These are phyloP conservation scores for Tinamus guttatus DNA, from an alignment of 2,113 vertebrate species.

Conservation along the genomic window DNA sequence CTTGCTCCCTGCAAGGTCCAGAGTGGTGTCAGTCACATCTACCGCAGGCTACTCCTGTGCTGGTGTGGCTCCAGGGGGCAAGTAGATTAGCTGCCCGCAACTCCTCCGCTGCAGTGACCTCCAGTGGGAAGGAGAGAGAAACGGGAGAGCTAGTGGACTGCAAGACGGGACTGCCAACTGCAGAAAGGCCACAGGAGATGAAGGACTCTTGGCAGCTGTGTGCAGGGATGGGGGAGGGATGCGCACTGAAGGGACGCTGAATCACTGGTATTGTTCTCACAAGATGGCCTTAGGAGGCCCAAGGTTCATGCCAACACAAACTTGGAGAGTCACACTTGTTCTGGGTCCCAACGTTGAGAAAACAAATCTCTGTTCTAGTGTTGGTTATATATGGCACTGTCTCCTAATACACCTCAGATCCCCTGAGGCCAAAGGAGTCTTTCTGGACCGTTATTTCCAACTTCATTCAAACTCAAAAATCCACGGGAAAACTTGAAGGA, in stretches of 20 bases:
- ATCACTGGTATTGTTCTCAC: background rate
- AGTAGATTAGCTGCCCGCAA: background rate
- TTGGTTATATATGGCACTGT: background rate
- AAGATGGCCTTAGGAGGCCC: conserved; percentile 36
- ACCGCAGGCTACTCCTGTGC: background rate
- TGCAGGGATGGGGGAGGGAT: background rate
- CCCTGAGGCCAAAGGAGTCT: background rate
- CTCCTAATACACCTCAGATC: background rate
- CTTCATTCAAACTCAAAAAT: background rate
- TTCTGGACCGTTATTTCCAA: background rate
- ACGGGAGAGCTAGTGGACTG: background rate
- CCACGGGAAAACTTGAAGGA: background rate
- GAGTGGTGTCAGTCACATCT: background rate
- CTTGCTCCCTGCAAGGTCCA: background rate
- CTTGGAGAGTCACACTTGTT: background rate
- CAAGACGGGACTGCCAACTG: background rate
- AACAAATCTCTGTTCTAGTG: background rate
- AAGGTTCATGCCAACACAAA: conserved; percentile 25
- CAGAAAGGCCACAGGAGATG: conserved; percentile 16
- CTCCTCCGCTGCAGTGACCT: conserved; percentile 26
- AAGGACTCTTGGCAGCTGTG: background rate
- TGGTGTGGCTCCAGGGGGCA: background rate
- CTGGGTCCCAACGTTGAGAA: conserved; percentile 34
- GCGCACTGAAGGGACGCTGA: background rate
- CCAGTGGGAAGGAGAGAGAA: conserved; percentile 33